Conservation (phyloP, 2,888 invertebrate genomes). For the Doris montereyensis region DNA sequence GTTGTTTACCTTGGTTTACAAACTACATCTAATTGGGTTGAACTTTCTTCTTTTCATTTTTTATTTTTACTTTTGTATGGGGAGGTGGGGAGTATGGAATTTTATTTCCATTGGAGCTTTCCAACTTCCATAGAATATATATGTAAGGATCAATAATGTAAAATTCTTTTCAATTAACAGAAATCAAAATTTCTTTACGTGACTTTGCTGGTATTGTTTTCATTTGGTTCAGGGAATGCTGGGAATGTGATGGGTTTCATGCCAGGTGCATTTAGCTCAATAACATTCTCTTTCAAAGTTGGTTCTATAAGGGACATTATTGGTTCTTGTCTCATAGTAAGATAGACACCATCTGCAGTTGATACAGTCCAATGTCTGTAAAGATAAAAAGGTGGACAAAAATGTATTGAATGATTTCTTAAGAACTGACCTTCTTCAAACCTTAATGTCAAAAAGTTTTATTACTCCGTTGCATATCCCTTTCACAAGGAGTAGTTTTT, state of each 20-base stretch:
- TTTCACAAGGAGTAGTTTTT: too few species aligned
- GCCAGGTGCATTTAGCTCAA: constrained; percentile 56
- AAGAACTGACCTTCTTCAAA: neutral
- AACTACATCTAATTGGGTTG: too few species aligned
- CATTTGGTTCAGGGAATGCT: constrained; percentile 41
- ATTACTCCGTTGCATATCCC: neutral
- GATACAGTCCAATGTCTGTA: constrained; percentile 57
- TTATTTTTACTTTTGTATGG: too few species aligned
- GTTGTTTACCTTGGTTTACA: too few species aligned
- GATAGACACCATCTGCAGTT: constrained; percentile 49
- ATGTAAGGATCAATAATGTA: too few species aligned
- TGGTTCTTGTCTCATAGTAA: constrained; percentile 56
- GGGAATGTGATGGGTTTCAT: constrained; percentile 53
- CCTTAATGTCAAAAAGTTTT: neutral
- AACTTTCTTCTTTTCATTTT: too few species aligned
- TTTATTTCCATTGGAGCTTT: too few species aligned
- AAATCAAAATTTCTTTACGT: too few species aligned
- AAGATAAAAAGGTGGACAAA: constrained; percentile 21
- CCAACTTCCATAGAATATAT: too few species aligned
- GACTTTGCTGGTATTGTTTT: constrained; percentile 41
- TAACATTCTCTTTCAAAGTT: constrained; percentile 49
- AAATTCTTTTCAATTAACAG: too few species aligned
- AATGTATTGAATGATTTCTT: too few species aligned
- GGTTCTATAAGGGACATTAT: constrained; percentile 54
- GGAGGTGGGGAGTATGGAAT: too few species aligned